Base-by-base conservation (phyloP, 2,797 vertebrate genomes). In the Tympanoctomys barrerae region DNA sequence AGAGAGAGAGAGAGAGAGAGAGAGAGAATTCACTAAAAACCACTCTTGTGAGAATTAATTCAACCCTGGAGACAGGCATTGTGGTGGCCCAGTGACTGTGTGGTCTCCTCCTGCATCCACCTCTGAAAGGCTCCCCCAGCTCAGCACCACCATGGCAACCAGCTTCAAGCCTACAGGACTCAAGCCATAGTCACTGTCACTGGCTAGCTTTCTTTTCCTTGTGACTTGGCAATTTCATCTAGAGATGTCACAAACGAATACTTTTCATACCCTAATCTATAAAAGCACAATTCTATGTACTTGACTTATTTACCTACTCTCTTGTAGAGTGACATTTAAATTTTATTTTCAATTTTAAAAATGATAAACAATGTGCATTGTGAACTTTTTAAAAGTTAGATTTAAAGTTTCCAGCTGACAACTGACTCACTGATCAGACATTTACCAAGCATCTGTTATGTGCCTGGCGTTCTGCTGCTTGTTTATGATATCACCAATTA, bases 341-440 rank as follows among this genome's bases (percentile, higher is more conserved):
- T 92, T 96, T 78, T 59, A 84, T 92, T 80, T 92, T 95, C 68
- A 78, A 21, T 68, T 91, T 94, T 92, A 52, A 68, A 90, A 85
- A 82, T 82, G n/a, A 46, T 82, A 81, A 92, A 54, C 52, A 66
- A 33, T 85, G 28, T n/a, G 54, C 33, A 57, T 28, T 26, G n/a
- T 61, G 52, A 75, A 71, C 5, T 82, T 68, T 94, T 78, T 89
- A 87, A 77, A 94, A 92, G 18, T 78, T 93, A 75, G 42, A 77
- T 42, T 88, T 85, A 79, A 87, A 84, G 14, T 46, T 91, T 96
- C 90, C 66, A 92, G 36, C 19, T 91, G 94, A 71, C 26, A 85
- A 19, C 85, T 31, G 21, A 71, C 84, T 79, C n/a, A 78, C 16
- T 22, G 57, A 64, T 77, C 24, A 79, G 42, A 90, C 5, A 86